A percentile compares a stretch with the other conserved stretches of the same genome.
Conservation (phyloP, 30 jellyfish, hydroid and myxozoan genomes). For the Aurelia aurita region DNA sequence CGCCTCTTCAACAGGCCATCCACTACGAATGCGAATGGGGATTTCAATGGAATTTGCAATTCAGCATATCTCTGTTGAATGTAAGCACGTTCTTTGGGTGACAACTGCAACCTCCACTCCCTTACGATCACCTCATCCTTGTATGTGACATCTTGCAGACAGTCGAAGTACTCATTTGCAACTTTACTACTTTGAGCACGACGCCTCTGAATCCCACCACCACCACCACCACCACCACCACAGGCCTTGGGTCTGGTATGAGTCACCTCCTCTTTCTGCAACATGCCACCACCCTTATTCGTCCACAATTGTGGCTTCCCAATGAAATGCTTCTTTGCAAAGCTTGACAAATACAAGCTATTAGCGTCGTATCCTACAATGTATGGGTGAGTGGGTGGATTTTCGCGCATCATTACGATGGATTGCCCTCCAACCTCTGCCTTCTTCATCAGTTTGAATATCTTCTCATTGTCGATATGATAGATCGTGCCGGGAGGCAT, state of each 20-base stretch:
- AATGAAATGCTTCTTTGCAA: neutral
- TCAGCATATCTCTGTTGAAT: neutral
- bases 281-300: no score
- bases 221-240: no score
- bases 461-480: no score
- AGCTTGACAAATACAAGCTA: neutral
- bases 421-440: slow-evolving; percentile 36
- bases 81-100: neutral
- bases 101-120: neutral
- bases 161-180: no score
- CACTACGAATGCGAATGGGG: neutral
- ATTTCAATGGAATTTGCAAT: neutral
- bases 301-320: neutral
- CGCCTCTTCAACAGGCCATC: neutral
- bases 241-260: no score
- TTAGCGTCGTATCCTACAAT: slow-evolving; percentile 8
- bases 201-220: no score
- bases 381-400: neutral
- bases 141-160: neutral
- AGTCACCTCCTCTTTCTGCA: no score
- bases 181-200: no score
- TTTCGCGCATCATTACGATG: neutral
- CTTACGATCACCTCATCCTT: neutral
- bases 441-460: neutral
- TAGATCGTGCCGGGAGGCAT: no score